Percentiles rank a stretch among this genome's conserved stretches.
Evolutionary conservation across 2,113 vertebrate species (phyloP).

Genomic region (Rhinopomastus cyanomelas): DNA sequence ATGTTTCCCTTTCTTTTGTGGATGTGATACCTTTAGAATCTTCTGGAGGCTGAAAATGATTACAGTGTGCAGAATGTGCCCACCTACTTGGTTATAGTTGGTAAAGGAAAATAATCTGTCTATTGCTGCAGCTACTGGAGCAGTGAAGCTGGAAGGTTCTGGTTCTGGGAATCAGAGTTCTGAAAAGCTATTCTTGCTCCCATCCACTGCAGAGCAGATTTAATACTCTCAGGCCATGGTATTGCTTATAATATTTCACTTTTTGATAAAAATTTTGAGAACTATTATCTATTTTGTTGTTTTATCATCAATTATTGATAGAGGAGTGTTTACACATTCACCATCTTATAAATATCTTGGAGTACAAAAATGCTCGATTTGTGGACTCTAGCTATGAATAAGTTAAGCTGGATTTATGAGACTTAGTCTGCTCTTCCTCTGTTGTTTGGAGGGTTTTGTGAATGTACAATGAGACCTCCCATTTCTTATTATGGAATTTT

Average conservation of each 20-base stretch:
- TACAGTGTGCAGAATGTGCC: not conserved
- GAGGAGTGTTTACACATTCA: not conserved
- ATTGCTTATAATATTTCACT: not conserved
- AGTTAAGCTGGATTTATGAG: slow-evolving; percentile 64
- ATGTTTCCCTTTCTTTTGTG: not conserved
- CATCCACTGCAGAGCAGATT: not conserved
- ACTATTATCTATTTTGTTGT: slow-evolving; percentile 14
- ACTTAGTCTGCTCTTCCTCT: slow-evolving; percentile 3
- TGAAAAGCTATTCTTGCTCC: not conserved
- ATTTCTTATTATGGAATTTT: slow-evolving; percentile 47
- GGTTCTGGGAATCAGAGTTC: not conserved
- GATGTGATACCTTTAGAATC: not conserved
- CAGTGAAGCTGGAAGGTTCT: not conserved
- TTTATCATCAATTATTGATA: slow-evolving; percentile 24
- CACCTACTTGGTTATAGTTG: not conserved
- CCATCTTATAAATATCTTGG: slow-evolving; percentile 20
- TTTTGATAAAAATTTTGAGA: not conserved
- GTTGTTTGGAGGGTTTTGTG: slow-evolving; percentile 41
- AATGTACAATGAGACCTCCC: slow-evolving; percentile 28
- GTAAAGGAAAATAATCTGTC: not conserved
- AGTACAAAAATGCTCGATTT: slow-evolving; percentile 29
- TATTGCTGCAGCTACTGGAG: not conserved
- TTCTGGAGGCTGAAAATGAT: not conserved
- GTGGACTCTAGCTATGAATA: slow-evolving; percentile 37
- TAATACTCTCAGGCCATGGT: not conserved